These are phyloP conservation scores for Lophius americanus DNA, from an alignment of 2,797 vertebrate species.

Conservation along the genomic window DNA sequence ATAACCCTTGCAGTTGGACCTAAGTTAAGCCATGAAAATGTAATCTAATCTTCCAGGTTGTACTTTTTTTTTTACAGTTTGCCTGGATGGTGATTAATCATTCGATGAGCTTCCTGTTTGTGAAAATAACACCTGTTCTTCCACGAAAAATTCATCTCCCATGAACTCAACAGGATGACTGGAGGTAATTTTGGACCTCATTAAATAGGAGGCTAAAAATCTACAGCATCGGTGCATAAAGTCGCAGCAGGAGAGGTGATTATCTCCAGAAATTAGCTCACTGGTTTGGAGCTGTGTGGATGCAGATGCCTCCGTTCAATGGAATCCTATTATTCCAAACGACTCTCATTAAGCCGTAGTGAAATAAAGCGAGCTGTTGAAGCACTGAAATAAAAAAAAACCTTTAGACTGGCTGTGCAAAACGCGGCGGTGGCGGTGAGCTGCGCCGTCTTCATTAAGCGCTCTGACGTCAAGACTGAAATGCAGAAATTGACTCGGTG, in stretches of 20 bases:
- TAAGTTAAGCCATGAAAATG: neutral
- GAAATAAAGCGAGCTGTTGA: conserved; percentile 88
- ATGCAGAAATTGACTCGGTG: conserved; percentile 56
- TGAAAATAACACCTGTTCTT: conserved; percentile 38
- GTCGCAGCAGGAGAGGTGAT: conserved; percentile 81
- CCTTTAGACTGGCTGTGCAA: conserved; percentile 79
- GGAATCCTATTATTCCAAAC: conserved; percentile 90
- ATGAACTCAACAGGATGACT: conserved; percentile 46
- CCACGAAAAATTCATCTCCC: conserved; percentile 47
- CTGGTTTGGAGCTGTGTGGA: conserved; percentile 85
- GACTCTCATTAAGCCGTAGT: conserved; percentile 84
- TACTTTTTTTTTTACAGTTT: neutral
- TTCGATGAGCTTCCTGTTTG: conserved; percentile 32
- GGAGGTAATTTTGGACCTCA: conserved; percentile 75
- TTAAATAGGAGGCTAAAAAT: conserved; percentile 73
- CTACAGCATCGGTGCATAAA: conserved; percentile 75
- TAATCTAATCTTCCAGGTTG: neutral
- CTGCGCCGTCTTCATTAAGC: conserved; percentile 74
- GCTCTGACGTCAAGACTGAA: conserved; percentile 65
- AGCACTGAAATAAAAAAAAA: conserved; percentile 79
- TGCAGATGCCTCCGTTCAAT: conserved; percentile 86
- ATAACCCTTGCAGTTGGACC: no score
- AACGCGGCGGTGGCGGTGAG: conserved; percentile 57
- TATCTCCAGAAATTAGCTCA: conserved; percentile 85
- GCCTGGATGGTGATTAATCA: conserved; percentile 1